Evolutionary conservation across 2,888 invertebrate genomes (phyloP).

Genomic region (Protonemura montana): DNA sequence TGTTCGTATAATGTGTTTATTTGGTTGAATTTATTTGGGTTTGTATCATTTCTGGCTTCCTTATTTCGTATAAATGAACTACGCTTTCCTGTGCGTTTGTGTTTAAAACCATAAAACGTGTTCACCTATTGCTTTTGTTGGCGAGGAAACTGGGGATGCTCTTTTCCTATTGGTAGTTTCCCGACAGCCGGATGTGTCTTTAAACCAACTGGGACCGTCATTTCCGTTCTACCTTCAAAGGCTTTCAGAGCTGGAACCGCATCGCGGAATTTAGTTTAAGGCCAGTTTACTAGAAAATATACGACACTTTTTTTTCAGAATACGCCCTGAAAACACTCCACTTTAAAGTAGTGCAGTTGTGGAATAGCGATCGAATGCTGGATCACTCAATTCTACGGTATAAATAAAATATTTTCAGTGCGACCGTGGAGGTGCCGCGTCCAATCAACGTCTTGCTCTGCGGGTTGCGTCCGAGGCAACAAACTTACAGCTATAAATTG

Average conservation of each 20-base stretch:
- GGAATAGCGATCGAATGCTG: not conserved
- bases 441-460: not conserved
- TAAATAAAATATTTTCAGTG: not conserved
- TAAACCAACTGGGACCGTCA: slow-evolving; percentile 15
- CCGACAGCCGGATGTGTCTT: slow-evolving; percentile 29
- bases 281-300: slow-evolving; percentile 7
- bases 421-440: not conserved
- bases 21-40: not conserved
- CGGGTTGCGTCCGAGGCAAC: not conserved
- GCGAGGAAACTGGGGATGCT: not conserved
- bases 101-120: slow-evolving; percentile 3
- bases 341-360: not conserved
- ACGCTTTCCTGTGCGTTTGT: not conserved
- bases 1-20: not conserved
- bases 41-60: not conserved
- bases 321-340: not conserved
- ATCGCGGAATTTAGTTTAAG: slow-evolving; percentile 7
- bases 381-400: not conserved
- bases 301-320: not conserved
- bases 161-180: slow-evolving; percentile 31
- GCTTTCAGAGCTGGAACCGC: slow-evolving; percentile 1
- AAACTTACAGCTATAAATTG: not conserved
- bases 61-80: slow-evolving; percentile 4
- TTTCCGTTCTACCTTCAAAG: slow-evolving; percentile 41
- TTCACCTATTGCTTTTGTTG: slow-evolving; percentile 12